Base-by-base conservation (phyloP, 2,888 invertebrate species). In the Cotesia congregata region DNA sequence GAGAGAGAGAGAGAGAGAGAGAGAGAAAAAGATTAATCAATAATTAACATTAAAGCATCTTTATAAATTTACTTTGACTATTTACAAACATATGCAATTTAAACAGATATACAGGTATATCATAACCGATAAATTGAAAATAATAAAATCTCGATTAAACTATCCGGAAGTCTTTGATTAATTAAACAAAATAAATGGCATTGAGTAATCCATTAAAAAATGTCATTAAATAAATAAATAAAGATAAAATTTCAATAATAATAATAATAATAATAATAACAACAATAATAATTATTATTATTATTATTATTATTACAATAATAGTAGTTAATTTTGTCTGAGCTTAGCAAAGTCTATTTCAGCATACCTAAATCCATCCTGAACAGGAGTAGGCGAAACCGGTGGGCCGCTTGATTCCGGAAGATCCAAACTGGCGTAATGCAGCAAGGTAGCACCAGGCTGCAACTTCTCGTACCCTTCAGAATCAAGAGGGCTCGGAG, bases 281-380 rank as follows among this genome's bases (percentile, higher is more conserved):
- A 30, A 30, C 2, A 20, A 20, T 59, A 0, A n/a, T 7, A 1
- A 59, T 7, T 59, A 12, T 59, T 59, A n/a, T 59, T 59, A n/a
- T 59, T 59, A n/a, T 59, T 59, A n/a, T 12, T 12, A 59, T 12
- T 9, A 62, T 62, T n/a, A 62, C 17, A 17, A 17, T 62, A 17
- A 65, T 30, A 38, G 30, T 65, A 30, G 12, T 83, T 85, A 88
- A 80, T 86, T 88, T 80, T 88, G 87, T 80, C 88, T 89, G 77
- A 89, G 85, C 88, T 93, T 93, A 50, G 92, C 91, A 90, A 95
- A 96, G 91, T 95, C 95, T 79, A 96, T 95, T 90, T 95, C 93
- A 80, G 95, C 95, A 90, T 96, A 96, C 62, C 92, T 92, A 85
- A 94, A 93, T 77, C 86, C 86, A 60, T 89, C 90, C 80, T 89